Evolutionary conservation across 2,797 vertebrate species (phyloP).

Genomic region (Oophaga sylvatica): DNA sequence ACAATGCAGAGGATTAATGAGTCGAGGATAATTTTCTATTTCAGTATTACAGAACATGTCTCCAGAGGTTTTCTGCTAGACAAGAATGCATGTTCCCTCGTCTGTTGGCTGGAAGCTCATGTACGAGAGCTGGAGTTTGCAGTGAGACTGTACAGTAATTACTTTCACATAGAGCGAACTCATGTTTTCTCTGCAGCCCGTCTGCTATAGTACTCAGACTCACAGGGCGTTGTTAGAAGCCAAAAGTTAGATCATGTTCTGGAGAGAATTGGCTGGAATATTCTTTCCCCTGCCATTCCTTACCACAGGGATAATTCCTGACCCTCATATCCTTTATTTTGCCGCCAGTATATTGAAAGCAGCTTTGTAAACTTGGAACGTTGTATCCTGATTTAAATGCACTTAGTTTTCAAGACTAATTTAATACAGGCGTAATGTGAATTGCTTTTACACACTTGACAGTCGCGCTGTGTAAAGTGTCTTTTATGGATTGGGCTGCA

Average conservation of each 20-base stretch:
- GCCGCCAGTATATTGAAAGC: constrained; percentile 21
- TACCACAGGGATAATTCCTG: constrained; percentile 36
- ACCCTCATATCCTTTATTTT: constrained; percentile 29
- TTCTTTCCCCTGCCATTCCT: constrained; percentile 24
- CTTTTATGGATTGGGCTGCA: not conserved
- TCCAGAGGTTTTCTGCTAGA: constrained; percentile 17
- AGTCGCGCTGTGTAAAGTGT: not conserved
- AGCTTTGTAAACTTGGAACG: constrained; percentile 27
- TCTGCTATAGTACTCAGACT: constrained; percentile 13
- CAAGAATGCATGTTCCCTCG: constrained; percentile 40
- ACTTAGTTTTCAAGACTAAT: not conserved
- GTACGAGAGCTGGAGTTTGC: not conserved
- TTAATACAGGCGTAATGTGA: not conserved
- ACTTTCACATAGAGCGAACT: constrained; percentile 38
- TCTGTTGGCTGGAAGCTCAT: constrained; percentile 15
- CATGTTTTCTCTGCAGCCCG: constrained; percentile 25
- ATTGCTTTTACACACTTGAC: not conserved
- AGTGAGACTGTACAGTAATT: constrained; percentile 27
- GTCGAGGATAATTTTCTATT: not conserved
- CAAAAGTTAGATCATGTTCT: constrained; percentile 41
- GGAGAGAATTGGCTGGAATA: constrained; percentile 21
- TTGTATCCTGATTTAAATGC: not conserved
- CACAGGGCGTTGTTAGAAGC: not conserved
- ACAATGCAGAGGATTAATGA: not conserved
- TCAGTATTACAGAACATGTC: not conserved